These are phyloP conservation scores for Craniophora ligustri DNA, from an alignment of 2,888 invertebrate species.

Conservation along the genomic window DNA sequence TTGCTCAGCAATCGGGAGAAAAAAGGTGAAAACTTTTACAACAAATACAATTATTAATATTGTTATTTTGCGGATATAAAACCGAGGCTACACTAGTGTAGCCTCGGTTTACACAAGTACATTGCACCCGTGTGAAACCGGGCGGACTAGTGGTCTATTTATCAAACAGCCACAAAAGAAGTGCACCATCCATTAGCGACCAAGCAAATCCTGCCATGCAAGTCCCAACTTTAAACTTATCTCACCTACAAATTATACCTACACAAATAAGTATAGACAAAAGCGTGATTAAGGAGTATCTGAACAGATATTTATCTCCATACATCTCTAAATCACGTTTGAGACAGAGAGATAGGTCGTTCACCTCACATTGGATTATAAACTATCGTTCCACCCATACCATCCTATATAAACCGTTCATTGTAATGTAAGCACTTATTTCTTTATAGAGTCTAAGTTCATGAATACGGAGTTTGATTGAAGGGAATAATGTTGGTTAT, in stretches of 20 bases:
- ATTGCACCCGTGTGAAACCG: too few relatives aligned
- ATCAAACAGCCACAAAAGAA: not conserved
- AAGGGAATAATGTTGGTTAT: conserved; percentile 45
- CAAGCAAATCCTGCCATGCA: conserved; percentile 34
- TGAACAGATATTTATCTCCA: conserved; percentile 46
- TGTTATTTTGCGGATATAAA: too few relatives aligned
- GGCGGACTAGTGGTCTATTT: too few relatives aligned
- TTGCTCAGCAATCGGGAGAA: too few relatives aligned
- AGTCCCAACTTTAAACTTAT: conserved; percentile 42
- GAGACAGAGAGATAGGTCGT: conserved; percentile 51
- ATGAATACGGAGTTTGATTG: conserved; percentile 33
- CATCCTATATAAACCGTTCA: conserved; percentile 58
- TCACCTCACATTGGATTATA: conserved; percentile 48
- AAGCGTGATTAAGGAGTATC: conserved; percentile 45
- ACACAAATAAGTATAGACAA: conserved; percentile 27
- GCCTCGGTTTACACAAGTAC: too few relatives aligned
- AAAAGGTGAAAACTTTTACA: too few relatives aligned
- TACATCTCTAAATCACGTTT: conserved; percentile 53
- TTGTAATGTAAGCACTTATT: conserved; percentile 48
- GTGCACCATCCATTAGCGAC: conserved; percentile 15
- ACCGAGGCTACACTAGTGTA: too few relatives aligned
- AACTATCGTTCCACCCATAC: conserved; percentile 47
- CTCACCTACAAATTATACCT: conserved; percentile 18
- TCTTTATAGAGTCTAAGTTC: conserved; percentile 38
- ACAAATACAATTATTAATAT: too few relatives aligned